phyloP scores from a whole-genome alignment of 2,888 invertebrate genomes.

The Gymnoscelis rufifasciata region DNA sequence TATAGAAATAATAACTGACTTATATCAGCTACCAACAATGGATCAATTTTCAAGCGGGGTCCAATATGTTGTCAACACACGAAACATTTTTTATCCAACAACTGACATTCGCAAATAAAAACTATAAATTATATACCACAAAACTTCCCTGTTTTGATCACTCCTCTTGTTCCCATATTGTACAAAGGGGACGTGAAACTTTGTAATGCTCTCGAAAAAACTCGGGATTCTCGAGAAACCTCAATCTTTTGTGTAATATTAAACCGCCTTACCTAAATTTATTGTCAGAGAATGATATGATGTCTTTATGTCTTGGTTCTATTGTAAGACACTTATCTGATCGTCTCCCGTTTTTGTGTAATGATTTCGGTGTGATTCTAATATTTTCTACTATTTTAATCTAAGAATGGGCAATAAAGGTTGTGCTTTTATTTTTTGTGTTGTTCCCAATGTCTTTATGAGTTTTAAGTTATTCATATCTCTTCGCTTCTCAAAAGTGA shows the following conservation, averaged over 20 bases:
- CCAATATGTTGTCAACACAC: constrained; percentile 7
- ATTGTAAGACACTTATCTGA: constrained; percentile 75
- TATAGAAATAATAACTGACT: background rate
- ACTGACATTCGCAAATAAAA: constrained; percentile 35
- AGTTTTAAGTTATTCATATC: constrained; percentile 17
- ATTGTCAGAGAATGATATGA: constrained; percentile 75
- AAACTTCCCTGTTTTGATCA: constrained; percentile 67
- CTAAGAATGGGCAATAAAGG: constrained; percentile 22
- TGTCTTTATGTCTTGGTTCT: constrained; percentile 71
- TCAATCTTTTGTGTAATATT: constrained; percentile 66
- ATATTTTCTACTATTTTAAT: constrained; percentile 38
- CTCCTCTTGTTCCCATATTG: constrained; percentile 69
- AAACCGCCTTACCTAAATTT: constrained; percentile 73
- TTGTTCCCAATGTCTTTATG: constrained; percentile 21
- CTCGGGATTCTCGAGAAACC: constrained; percentile 56
- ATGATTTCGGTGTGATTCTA: constrained; percentile 47
- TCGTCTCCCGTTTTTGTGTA: constrained; percentile 64
- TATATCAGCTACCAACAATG: background rate
- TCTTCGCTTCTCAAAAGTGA: constrained; percentile 9
- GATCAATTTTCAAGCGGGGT: background rate
- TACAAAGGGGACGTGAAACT: constrained; percentile 53
- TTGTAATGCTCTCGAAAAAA: constrained; percentile 57
- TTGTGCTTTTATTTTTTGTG: constrained; percentile 26
- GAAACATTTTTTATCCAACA: constrained; percentile 11
- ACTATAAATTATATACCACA: constrained; percentile 47